phyloP scores from a whole-genome alignment of 2,797 vertebrate species.

The Betta splendens region DNA sequence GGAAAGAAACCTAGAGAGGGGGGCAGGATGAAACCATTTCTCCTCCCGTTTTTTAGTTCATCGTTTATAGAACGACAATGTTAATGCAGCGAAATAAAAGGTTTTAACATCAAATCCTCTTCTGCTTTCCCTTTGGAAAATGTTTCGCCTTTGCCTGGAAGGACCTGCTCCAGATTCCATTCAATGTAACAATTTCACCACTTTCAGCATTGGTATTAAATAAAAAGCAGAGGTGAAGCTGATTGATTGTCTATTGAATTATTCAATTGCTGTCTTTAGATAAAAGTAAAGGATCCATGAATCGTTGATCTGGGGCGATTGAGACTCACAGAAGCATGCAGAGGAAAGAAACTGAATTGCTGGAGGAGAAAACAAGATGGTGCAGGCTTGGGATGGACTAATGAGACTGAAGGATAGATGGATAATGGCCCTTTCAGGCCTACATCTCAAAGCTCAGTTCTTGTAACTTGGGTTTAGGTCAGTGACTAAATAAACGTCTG shows the following conservation, averaged over 20 bases:
- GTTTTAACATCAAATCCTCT: constrained; percentile 31
- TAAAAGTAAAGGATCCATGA: background rate
- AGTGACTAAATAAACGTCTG: constrained; percentile 31
- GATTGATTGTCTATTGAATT: too few species aligned
- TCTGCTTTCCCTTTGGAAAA: background rate
- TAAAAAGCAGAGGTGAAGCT: too few species aligned
- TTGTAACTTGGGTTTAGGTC: constrained; percentile 51
- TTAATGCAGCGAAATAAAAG: constrained; percentile 31
- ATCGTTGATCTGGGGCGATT: constrained; percentile 2
- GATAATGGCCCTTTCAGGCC: constrained; percentile 58
- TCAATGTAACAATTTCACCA: constrained; percentile 15
- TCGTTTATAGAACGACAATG: constrained; percentile 19
- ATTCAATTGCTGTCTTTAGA: background rate
- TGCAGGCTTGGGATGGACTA: constrained; percentile 46
- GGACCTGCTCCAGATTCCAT: constrained; percentile 6
- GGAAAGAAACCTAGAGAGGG: constrained; percentile 6
- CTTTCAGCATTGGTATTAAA: too few species aligned
- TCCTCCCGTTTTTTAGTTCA: constrained; percentile 8
- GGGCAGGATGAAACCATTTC: constrained; percentile 6
- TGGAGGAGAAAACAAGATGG: constrained; percentile 65
- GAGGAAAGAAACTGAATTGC: constrained; percentile 48
- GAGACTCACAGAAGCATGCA: constrained; percentile 1
- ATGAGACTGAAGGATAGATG: constrained; percentile 48
- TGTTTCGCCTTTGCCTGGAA: constrained; percentile 6
- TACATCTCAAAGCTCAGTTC: constrained; percentile 52